Percentiles rank a stretch among this genome's conserved stretches.
Conservation (phyloP, 2,888 invertebrate genomes). For the Campopleginae sp. region DNA sequence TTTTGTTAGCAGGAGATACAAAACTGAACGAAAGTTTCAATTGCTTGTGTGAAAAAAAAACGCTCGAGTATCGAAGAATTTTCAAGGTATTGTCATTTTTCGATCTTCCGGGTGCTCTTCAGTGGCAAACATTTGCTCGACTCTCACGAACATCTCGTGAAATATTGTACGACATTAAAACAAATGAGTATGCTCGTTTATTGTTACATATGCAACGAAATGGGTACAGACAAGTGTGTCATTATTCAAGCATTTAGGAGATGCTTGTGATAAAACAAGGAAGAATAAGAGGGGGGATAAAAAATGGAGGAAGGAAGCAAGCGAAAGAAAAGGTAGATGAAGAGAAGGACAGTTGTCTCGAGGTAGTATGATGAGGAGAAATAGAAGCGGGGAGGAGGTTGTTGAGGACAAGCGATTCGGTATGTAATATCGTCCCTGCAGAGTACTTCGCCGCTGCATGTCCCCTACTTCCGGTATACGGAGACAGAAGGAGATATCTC, state of each 20-base stretch:
- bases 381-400: not conserved
- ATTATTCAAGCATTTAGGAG: conserved; percentile 22
- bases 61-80: not conserved
- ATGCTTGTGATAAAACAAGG: conserved; percentile 36
- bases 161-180: not conserved
- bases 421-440: conserved; percentile 50
- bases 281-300: conserved; percentile 6
- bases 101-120: not conserved
- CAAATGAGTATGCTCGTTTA: not conserved
- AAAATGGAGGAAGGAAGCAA: conserved; percentile 8
- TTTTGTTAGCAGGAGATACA: not conserved
- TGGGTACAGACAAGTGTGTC: conserved; percentile 1
- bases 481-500: conserved; percentile 77
- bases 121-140: not conserved
- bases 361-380: conserved; percentile 16
- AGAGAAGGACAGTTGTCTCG: conserved; percentile 21
- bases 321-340: conserved; percentile 22
- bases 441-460: conserved; percentile 61
- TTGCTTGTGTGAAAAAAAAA: not conserved
- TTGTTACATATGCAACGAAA: not conserved
- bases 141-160: not conserved
- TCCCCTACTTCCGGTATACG: conserved; percentile 65
- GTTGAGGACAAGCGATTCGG: conserved; percentile 58
- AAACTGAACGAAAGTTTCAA: not conserved
- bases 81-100: not conserved